These are phyloP conservation scores for Ahaetulla prasina DNA, from an alignment of 2,113 vertebrate species.

Conservation along the genomic window DNA sequence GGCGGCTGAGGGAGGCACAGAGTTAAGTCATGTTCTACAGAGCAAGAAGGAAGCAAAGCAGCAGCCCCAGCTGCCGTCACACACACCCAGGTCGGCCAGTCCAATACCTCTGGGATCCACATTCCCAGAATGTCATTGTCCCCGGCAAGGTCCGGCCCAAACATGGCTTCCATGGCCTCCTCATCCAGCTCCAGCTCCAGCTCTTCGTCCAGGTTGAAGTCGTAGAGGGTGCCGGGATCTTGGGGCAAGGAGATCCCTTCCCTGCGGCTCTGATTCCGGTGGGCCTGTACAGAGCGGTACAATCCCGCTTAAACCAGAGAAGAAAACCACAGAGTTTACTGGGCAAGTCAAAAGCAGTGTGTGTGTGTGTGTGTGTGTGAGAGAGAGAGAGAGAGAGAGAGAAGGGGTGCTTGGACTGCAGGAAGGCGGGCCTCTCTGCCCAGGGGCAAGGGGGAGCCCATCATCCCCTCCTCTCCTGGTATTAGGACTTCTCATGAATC, in stretches of 20 bases:
- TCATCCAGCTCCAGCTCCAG: slow-evolving; percentile 97
- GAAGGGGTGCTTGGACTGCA: neutral
- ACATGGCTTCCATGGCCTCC: slow-evolving; percentile 99
- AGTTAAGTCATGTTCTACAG: slow-evolving; percentile 22
- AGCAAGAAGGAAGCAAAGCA: slow-evolving; percentile 73
- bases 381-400: too few relatives aligned
- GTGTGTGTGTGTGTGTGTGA: too few relatives aligned
- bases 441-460: neutral
- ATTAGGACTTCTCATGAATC: too few relatives aligned
- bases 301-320: slow-evolving; percentile 78
- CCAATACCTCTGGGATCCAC: slow-evolving; percentile 99
- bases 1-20: neutral
- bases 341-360: neutral
- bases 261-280: slow-evolving; percentile 88
- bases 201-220: slow-evolving; percentile 97
- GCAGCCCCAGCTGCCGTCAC: slow-evolving; percentile 87
- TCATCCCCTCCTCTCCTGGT: neutral
- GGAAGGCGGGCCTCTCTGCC: neutral
- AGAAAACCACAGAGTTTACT: slow-evolving; percentile 59
- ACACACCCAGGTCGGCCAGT: slow-evolving; percentile 99
- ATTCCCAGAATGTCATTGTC: slow-evolving; percentile 99
- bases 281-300: slow-evolving; percentile 95
- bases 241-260: slow-evolving; percentile 88
- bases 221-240: slow-evolving; percentile 85
- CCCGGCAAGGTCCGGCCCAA: slow-evolving; percentile 90